Evolutionary conservation across 1,140 invertebrate species (phyloP), one percentile per base, ranked within the genome.

Genomic region (Drosophila triauraria): DNA sequence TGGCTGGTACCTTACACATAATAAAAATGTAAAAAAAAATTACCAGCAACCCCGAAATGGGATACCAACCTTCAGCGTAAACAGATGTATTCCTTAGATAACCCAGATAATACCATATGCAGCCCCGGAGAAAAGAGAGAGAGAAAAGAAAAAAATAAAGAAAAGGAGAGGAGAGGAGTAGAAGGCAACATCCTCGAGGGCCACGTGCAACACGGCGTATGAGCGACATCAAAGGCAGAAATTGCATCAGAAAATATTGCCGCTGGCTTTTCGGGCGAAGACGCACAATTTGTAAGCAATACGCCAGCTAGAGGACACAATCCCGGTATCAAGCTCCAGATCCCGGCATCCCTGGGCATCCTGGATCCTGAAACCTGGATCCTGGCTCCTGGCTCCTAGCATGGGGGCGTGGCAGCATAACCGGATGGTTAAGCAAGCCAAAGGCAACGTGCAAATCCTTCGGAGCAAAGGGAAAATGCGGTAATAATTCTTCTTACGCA

Each of bases 401-500:
- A 4, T 6, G 13, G 30, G 38, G 35, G 61, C 47, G 17, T 10
- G 27, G 40, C 27, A 60, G 53, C 74, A 77, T 56, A 74, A 48
- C 53, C 67, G 76, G 74, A 83, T 63, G 70, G 71, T 61, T 78
- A 78, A 64, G 50, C 75, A 65, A 59, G 76, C 68, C 70, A 80
- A 80, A 72, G 68, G 78, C 61, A 86, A 68, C 68, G 51, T 70
- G 78, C 51, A 85, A 86, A 86, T 75, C 57, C 78, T 60, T 23
- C 67, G 50, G 44, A 60, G 50, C 56, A 54, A 59, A 69, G 40
- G 23, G 59, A 63, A 72, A 86, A 83, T 88, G 80, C 47, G 76
- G 64, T 70, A 83, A 87, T 87, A 87, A 88, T 87, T 87, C 75
- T 75, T 79, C 71, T 70, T 87, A 80, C 84, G 80, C 76, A 80